Evolutionary conservation across 2,797 vertebrate genomes (phyloP).

Genomic region (Pyrocephalus nanus): DNA sequence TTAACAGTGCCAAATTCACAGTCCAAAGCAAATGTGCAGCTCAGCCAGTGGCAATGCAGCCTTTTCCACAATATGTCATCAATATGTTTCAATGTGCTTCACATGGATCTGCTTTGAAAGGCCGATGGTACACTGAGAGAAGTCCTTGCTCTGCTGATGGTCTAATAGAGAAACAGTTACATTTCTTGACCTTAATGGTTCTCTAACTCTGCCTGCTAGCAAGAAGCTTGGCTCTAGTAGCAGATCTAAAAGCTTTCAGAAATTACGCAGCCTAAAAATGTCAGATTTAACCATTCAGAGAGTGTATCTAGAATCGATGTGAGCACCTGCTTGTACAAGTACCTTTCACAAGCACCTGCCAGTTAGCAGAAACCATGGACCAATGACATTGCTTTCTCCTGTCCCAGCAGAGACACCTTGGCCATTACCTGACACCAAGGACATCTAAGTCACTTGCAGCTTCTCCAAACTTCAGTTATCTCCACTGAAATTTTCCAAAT

Average conservation of each 20-base stretch:
- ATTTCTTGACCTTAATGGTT: neutral
- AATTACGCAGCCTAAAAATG: neutral
- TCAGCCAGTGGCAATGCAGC: neutral
- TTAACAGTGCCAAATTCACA: neutral
- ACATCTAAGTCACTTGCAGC: neutral
- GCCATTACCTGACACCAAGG: neutral
- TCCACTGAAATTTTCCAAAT: neutral
- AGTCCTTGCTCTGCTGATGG: neutral
- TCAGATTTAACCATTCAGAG: neutral
- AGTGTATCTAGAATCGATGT: neutral
- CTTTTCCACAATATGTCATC: constrained; percentile 37
- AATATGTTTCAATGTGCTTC: neutral
- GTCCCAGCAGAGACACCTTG: rapidly evolving
- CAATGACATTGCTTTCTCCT: neutral
- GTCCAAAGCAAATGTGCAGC: constrained; percentile 32
- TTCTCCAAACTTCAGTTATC: neutral
- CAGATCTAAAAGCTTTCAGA: neutral
- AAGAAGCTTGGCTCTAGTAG: neutral
- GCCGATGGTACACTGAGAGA: neutral
- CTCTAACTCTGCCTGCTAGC: neutral
- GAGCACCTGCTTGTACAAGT: neutral
- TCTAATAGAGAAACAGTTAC: neutral
- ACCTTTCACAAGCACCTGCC: neutral
- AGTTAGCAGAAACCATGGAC: neutral
- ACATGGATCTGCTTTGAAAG: neutral